Conservation (phyloP, 2,113 vertebrate species). For the Lanius collurio region DNA sequence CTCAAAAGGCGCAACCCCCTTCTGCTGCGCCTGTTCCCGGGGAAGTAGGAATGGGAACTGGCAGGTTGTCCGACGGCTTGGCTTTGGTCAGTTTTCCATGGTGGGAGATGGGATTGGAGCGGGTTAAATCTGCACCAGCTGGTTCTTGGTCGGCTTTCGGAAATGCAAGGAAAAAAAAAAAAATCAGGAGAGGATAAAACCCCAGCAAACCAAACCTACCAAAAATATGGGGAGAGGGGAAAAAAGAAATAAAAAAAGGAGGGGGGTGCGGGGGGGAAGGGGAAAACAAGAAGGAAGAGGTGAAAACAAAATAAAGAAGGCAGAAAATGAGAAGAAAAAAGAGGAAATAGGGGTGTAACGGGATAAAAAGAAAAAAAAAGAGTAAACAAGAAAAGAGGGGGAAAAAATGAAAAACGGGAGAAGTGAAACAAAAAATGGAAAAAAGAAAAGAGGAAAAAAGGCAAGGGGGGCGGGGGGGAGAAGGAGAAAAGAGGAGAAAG, state of each 20-base stretch:
- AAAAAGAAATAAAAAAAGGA: accelerated
- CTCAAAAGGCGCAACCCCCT: not conserved
- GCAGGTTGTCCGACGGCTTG: not conserved
- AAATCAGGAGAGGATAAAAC: accelerated
- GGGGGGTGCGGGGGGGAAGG: not conserved
- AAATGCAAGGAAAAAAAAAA: not conserved
- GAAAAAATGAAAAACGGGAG: not conserved
- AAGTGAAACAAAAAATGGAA: not conserved
- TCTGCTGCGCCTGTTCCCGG: not conserved
- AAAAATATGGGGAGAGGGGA: not conserved
- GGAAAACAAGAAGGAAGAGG: not conserved
- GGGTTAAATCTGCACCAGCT: not conserved
- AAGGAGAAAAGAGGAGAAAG: not conserved
- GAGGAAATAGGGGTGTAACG: not conserved
- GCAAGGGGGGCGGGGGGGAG: not conserved
- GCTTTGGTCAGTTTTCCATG: not conserved
- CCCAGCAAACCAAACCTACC: not conserved
- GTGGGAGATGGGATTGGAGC: not conserved
- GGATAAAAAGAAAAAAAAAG: not conserved
- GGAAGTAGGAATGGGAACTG: not conserved
- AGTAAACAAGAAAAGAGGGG: not conserved
- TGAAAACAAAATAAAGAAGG: not conserved
- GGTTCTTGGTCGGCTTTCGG: not conserved
- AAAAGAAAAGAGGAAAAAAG: not conserved
- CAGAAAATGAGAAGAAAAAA: not conserved